Percentiles rank a stretch among this genome's conserved stretches.
Conservation (phyloP, 2,113 vertebrate species). For the Oncorhynchus clarkii region DNA sequence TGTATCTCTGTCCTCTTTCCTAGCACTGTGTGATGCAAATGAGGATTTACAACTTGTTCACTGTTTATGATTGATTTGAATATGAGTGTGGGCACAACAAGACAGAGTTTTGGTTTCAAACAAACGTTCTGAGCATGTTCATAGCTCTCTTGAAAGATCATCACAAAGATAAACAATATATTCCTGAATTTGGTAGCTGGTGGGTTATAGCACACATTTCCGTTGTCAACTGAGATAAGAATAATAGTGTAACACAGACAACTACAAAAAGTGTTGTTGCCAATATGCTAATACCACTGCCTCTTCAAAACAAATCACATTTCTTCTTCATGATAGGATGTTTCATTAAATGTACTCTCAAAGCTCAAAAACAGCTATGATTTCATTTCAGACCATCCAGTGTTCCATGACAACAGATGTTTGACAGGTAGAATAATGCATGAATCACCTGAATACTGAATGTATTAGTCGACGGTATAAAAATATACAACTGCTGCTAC, state of each 20-base stretch:
- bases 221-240: not conserved
- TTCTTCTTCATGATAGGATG: not conserved
- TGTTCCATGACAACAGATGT: not conserved
- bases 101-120: not conserved
- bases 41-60: not conserved
- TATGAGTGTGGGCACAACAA: not conserved
- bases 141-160: not conserved
- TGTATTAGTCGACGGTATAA: not conserved
- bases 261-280: not conserved
- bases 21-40: not conserved
- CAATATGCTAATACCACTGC: too few species aligned
- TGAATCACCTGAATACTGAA: slow-evolving; percentile 2
- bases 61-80: not conserved
- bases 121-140: not conserved
- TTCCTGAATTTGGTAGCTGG: not conserved
- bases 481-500: not conserved
- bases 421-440: not conserved
- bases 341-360: not conserved
- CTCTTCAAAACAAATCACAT: too few species aligned
- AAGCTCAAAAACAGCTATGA: not conserved
- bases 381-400: not conserved
- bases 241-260: not conserved
- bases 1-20: not conserved
- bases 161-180: not conserved
- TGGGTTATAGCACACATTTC: not conserved